Conservation (phyloP, 2,797 vertebrate genomes). For the Kryptopterus vitreolus region DNA sequence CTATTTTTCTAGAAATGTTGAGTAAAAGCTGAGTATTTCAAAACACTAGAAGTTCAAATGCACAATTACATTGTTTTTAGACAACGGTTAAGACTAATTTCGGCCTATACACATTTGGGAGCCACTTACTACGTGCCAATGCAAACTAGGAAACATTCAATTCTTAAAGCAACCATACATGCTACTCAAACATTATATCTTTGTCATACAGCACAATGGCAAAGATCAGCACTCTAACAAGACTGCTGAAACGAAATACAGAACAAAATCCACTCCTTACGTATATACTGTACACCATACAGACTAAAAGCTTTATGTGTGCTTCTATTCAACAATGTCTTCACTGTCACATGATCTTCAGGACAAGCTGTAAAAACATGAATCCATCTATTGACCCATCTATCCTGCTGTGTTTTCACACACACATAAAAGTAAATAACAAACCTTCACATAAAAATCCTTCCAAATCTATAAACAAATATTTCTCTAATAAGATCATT, state of each 20-base stretch:
- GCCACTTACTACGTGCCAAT: background rate
- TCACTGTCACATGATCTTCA: background rate
- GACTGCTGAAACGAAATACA: background rate
- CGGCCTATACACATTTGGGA: too few relatives aligned
- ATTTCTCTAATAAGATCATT: background rate
- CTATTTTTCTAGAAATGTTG: background rate
- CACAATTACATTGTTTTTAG: background rate
- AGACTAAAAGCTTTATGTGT: background rate
- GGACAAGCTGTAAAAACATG: background rate
- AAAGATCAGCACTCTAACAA: background rate
- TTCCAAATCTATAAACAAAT: background rate
- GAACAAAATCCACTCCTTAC: too few relatives aligned
- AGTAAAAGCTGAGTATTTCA: background rate
- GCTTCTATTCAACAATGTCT: background rate
- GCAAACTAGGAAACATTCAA: background rate
- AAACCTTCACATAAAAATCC: background rate
- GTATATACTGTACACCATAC: background rate
- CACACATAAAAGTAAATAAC: background rate
- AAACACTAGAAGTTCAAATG: background rate
- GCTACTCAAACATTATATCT: conserved; percentile 2
- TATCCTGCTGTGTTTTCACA: background rate
- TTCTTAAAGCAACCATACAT: background rate
- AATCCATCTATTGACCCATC: background rate
- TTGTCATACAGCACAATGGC: background rate
- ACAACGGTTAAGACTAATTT: too few relatives aligned